Conservation (phyloP, 2,113 vertebrate species). For the Notothenia rossii region DNA sequence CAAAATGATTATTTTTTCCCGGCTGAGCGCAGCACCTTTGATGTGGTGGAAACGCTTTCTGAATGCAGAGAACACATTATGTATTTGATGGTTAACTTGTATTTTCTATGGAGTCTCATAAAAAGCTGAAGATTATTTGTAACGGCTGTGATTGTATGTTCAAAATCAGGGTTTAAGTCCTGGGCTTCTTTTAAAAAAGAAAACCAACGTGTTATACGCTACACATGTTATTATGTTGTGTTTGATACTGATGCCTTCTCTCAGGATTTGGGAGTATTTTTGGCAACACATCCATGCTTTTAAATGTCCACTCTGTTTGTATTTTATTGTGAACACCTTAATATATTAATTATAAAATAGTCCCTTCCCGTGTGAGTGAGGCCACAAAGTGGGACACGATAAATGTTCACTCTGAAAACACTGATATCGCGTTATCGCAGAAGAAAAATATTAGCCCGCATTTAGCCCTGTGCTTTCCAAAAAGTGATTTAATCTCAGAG, state of each 20-base stretch:
- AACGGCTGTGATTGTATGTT: conserved; percentile 27
- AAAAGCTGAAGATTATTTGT: conserved; percentile 29
- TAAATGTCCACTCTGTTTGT: background rate
- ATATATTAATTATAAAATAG: background rate
- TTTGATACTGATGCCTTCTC: background rate
- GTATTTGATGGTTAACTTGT: conserved; percentile 27
- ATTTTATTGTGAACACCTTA: background rate
- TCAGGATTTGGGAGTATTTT: too few species aligned
- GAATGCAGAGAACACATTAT: conserved; percentile 14
- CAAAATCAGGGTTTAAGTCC: conserved; percentile 24
- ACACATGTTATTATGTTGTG: background rate
- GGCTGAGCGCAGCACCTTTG: conserved; percentile 53
- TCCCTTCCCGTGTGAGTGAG: background rate
- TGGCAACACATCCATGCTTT: background rate
- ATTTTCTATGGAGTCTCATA: conserved; percentile 14
- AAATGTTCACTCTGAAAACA: conserved; percentile 42
- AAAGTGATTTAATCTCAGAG: conserved; percentile 64
- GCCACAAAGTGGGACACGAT: conserved; percentile 27
- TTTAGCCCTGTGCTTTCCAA: conserved; percentile 42
- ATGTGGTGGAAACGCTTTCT: conserved; percentile 51
- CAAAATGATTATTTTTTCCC: conserved; percentile 41
- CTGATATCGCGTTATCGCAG: conserved; percentile 49
- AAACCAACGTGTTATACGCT: background rate
- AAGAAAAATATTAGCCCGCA: conserved; percentile 55
- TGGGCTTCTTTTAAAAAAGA: background rate